Conservation (phyloP, 2,113 vertebrate genomes). For the Tringa solitaria region DNA sequence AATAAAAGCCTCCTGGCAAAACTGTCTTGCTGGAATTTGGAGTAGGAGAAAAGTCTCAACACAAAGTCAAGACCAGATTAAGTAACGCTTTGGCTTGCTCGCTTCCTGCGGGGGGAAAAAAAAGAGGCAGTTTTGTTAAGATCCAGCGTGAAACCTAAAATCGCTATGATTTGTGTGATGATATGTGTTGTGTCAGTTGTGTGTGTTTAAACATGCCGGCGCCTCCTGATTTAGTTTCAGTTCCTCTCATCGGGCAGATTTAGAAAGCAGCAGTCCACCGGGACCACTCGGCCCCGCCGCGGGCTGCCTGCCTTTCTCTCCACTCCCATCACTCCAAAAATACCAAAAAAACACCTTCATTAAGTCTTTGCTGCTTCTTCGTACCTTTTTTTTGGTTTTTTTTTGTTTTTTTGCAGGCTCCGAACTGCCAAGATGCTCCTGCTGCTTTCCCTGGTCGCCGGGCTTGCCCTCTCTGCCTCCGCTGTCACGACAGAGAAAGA, state of each 20-base stretch:
- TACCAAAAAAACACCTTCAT: neutral
- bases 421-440: conserved; percentile 41
- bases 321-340: neutral
- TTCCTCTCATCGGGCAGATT: neutral
- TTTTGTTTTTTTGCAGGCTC: neutral
- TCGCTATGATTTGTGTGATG: neutral
- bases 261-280: neutral
- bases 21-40: neutral
- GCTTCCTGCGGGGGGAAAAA: neutral
- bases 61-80: neutral
- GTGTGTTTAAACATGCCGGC: neutral
- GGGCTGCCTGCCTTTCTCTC: neutral
- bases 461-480: neutral
- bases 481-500: neutral
- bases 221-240: neutral
- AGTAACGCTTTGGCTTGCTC: neutral
- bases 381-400: neutral
- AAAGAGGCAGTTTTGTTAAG: neutral
- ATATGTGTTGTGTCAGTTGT: neutral
- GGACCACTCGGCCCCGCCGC: neutral
- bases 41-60: neutral
- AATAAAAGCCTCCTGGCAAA: neutral
- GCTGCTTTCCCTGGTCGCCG: conserved; percentile 31
- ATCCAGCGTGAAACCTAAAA: neutral
- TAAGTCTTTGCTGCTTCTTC: neutral